phyloP scores from a whole-genome alignment of 2,113 vertebrate genomes.

The Strix aluco region DNA sequence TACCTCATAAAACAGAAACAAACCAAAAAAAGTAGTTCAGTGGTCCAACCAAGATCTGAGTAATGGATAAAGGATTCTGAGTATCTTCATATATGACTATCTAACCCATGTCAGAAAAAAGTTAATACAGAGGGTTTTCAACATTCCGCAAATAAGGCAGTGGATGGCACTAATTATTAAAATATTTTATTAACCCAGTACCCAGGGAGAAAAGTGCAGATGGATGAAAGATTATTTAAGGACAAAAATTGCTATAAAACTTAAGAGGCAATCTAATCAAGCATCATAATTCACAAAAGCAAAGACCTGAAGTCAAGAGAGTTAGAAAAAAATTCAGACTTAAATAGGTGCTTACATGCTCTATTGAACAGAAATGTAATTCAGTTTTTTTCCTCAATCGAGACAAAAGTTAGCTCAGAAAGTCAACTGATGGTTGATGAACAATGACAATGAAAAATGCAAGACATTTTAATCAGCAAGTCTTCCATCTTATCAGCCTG shows the following conservation, averaged over 20 bases:
- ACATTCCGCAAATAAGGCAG: neutral
- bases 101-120: fast-evolving
- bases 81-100: neutral
- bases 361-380: neutral
- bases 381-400: neutral
- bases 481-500: neutral
- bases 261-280: neutral
- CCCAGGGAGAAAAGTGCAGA: neutral
- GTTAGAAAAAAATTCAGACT: neutral
- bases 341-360: neutral
- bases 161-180: neutral
- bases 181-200: neutral
- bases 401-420: constrained; percentile 15
- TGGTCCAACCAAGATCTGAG: neutral
- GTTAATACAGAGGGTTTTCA: neutral
- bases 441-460: constrained; percentile 48
- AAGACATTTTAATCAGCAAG: constrained; percentile 26
- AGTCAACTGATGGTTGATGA: constrained; percentile 22
- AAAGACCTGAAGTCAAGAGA: neutral
- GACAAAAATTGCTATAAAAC: neutral
- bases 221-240: neutral
- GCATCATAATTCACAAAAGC: neutral
- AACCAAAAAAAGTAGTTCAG: neutral
- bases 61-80: neutral
- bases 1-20: neutral